Evolutionary conservation across 2,888 invertebrate species (phyloP), one percentile per base, ranked within the genome.

Genomic region (Perizoma affinitatum): DNA sequence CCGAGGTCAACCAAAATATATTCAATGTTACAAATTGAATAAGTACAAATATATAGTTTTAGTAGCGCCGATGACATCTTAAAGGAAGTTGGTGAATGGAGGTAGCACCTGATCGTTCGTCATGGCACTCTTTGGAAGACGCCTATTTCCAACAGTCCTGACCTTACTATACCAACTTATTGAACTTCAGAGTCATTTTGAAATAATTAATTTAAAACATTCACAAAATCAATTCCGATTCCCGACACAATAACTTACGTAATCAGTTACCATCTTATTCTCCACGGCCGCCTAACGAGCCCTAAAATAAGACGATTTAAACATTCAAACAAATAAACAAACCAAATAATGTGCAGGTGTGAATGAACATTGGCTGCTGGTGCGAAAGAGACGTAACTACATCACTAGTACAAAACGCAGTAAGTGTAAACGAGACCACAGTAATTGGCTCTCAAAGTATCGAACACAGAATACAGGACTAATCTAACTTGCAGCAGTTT

Each of bases 321-420:
- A 50, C 70, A 73, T 52, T 51, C 82, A 84, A 86, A 87, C 83
- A 87, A 88, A 88, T 83, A 87, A 87, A 87, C 82, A 83, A 81
- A 79, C 76, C 72, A 69, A 84, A 81, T 86, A 83, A 86, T 82
- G 82, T 72, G 82, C 88, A 87, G 88, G 88, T 88, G 88, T 88
- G 86, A 88, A 88, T 84, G 80, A 76, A 80, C 83, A 82, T 78
- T 65, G 79, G 79, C 80, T 80, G 84, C 79, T 69, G 76, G 80
- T 65, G 86, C 63, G 82, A 92, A 69, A 65, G 82, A 77, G 90
- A 89, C 54, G 61, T 63, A 68, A 36, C 67, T 64, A 73, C 62
- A 54, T 36, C 6, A 42, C 41, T 53, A 36, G 46, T 33, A 22
- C n/a, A 38, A 43, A 58, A 53, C n/a, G n/a, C 52, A 35, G 52